Base-by-base conservation (phyloP, 30 jellyfish, hydroid and myxozoan species). In the Euphysa ruthae region DNA sequence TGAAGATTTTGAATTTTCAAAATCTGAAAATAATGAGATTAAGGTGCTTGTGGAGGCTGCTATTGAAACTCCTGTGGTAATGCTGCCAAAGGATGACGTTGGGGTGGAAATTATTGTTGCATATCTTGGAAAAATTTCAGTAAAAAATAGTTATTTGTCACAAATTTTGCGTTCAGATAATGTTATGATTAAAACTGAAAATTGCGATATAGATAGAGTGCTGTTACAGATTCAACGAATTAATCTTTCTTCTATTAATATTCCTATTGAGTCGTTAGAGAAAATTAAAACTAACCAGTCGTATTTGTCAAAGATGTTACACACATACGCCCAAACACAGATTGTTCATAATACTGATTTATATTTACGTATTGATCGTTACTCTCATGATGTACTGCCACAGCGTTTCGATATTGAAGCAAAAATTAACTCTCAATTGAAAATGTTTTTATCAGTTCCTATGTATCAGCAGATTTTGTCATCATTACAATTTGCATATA, bases 21-120 rank as follows among this genome's bases (percentile, higher is more conserved):
- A 46, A 5, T 5, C 23, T 25, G 23, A 46, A 46, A 29, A 46
- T n/a, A 46, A 10, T n/a, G 23, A 46, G 6, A 25, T 8, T 12
- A 12, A 7, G 30, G 8, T 27, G 21, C 43, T 27, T 56, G 21
- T 22, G 26, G 69, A 22, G 21, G 66, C 64, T 4, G 62, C 81
- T 55, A 66, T 79, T 7, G 87, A 90, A 16, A 64, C 95, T 7
- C 98, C 98, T 0, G 98, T 90, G 4, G 92, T 90, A 15, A 84
- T 82, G 32, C 23, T 90, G 14, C 98, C 98, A 26, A 55, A 82
- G 70, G 62, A 52, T 35, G 66, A 44, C 20, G 68, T 73, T 52
- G 79, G 95, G 49, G 58, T 63, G 12, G 94, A 77, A 0, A 32
- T 90, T 19, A 73, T 90, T 15, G 93, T 90, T 24, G 95, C 91